Evolutionary conservation across 2,888 invertebrate species (phyloP), one percentile per base, ranked within the genome.

Genomic region (Drosophila pseudotalamancana): DNA sequence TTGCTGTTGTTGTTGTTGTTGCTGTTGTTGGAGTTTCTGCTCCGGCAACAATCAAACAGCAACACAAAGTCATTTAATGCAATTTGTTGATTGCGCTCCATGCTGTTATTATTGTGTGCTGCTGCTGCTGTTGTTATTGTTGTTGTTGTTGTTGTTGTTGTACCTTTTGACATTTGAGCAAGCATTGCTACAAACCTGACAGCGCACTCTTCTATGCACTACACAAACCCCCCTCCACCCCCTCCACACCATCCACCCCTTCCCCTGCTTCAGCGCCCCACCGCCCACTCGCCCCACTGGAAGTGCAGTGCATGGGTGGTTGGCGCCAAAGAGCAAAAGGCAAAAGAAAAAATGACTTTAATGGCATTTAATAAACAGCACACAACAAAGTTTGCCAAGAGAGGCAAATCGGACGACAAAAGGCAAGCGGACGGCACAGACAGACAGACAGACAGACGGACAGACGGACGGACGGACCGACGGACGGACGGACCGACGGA

Each of bases 21-120:
- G 25, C 0, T 43, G 40, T 0, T 42, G 27, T 1, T 32, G 66
- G 3, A 35, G 46, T 1, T 68, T 14, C 6, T 63, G 54, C 23
- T 56, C 31, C 67, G 29, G 34, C 64, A 70, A 64, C 72, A 69
- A 69, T 67, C 72, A 72, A 69, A 69, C 48, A 48, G 51, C 69
- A 69, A 45, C 73, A 78, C 63, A 82, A 82, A 82, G 78, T 78
- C 85, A 82, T 75, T 85, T 78, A 79, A 85, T 79, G 83, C 86
- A 85, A 82, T 79, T 79, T 85, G 79, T 76, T 82, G 78, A 79
- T 85, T 85, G 78, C 77, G 67, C 63, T 79, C 68, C 60, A 46
- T 57, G 68, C 60, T 51, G 61, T 42, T 70, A 56, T 51, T 77
- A 62, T 61, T 59, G 60, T 60, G 45, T 55, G 45, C 18, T n/a